A percentile compares a stretch with the other conserved stretches of the same genome.
Evolutionary conservation across 2,113 vertebrate genomes (phyloP).

Genomic region (Tachuris rubrigastra): DNA sequence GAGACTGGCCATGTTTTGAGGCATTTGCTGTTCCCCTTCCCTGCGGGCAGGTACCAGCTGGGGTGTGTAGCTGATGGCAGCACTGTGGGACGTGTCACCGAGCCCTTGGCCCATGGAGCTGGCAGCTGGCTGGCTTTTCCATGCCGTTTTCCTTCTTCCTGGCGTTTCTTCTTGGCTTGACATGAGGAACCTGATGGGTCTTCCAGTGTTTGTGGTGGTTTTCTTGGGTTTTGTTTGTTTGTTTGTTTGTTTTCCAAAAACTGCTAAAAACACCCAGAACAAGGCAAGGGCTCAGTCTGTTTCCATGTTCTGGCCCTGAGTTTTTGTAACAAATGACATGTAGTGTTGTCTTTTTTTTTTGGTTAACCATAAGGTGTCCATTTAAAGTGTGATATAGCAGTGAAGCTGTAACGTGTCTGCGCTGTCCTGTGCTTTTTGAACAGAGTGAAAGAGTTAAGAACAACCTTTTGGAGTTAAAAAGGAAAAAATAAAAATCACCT

Average conservation of each 20-base stretch:
- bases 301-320: background rate
- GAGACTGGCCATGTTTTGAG: background rate
- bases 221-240: background rate
- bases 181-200: background rate
- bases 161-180: background rate
- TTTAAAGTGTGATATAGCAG: background rate
- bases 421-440: background rate
- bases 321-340: background rate
- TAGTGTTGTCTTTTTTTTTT: background rate
- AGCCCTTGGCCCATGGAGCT: background rate
- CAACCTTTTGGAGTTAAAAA: background rate
- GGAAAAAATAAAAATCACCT: background rate
- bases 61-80: background rate
- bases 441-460: background rate
- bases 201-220: background rate
- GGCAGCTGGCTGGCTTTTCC: background rate
- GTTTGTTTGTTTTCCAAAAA: background rate
- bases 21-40: background rate
- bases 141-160: background rate
- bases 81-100: accelerated
- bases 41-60: background rate
- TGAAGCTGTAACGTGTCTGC: background rate
- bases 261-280: background rate
- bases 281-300: background rate
- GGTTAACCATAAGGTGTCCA: background rate